These are phyloP conservation scores for Cyclopterus lumpus DNA, from an alignment of 2,797 vertebrate species.

Conservation along the genomic window DNA sequence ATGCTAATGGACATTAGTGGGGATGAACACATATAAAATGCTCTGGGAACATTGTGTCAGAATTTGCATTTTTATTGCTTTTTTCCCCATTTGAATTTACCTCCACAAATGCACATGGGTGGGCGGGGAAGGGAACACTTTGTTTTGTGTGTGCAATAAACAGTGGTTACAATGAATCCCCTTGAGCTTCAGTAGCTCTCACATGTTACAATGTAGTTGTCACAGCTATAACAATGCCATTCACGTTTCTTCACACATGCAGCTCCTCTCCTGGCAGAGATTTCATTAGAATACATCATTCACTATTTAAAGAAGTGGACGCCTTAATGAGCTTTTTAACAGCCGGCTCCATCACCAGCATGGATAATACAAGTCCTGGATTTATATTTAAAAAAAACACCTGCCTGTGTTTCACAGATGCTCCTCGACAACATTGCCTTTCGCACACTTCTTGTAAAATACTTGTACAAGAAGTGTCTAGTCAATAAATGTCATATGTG, in stretches of 20 bases:
- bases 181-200: constrained; percentile 10
- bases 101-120: constrained; percentile 14
- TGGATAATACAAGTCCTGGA: constrained; percentile 19
- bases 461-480: constrained; percentile 18
- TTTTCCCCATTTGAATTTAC: constrained; percentile 65
- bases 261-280: constrained; percentile 13
- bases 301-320: constrained; percentile 9
- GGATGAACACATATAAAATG: constrained; percentile 52
- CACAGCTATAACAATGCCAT: constrained; percentile 10
- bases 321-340: constrained; percentile 36
- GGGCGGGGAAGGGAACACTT: background rate
- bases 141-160: constrained; percentile 27
- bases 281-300: constrained; percentile 29
- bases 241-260: background rate
- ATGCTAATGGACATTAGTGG: constrained; percentile 56
- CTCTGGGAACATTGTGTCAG: constrained; percentile 48
- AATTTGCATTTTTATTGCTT: constrained; percentile 81
- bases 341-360: constrained; percentile 11
- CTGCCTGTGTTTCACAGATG: constrained; percentile 16
- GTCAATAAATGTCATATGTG: constrained; percentile 65
- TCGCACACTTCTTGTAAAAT: constrained; percentile 34
- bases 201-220: background rate
- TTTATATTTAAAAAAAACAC: background rate
- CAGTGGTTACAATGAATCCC: background rate
- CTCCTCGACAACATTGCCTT: constrained; percentile 7